Base-by-base conservation (phyloP, 2,797 vertebrate genomes). In the Trachurus trachurus region DNA sequence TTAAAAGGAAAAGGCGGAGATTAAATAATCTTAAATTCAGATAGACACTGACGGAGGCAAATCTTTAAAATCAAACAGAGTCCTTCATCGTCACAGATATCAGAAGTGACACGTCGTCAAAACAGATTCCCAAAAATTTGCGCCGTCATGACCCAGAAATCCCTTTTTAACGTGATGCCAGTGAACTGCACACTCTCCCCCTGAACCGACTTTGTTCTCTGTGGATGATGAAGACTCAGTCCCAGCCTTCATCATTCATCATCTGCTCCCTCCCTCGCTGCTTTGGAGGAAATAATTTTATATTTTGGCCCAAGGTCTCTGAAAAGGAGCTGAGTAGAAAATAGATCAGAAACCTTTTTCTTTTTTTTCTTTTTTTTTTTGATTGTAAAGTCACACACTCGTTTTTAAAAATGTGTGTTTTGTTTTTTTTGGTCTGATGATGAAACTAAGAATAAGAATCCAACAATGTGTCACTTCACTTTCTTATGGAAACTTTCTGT, bases 71-170 rank as follows among this genome's bases (percentile, higher is more conserved):
- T 26, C 26, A 26, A 26, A 26, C 26, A 34, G 31, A 34, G 31
- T 5, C 31, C 31, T 34, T 34, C 31, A 34, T 34, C 31, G 31
- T 34, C 31, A 34, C 31, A 34, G 31, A 34, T 6, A 34, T 6
- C 39, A 31, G 52, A 17, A 9, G 8, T 67, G 64, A 58, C 50
- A 31, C 52, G n/a, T 10, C n/a, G 21, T 50, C 1, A n/a, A 21
- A n/a, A 50, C 3, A n/a, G 10, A 22, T 54, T 21, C 15, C 16
- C 26, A 26, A 31, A 40, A 74, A 50, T 4, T 9, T 67, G 64
- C 53, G 63, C 26, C 22, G 21, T 42, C 17, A 34, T 66, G 34
- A 49, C 52, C 21, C n/a, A 64, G n/a, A 66, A 74, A 34, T 66
- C 56, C 3, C 39, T 26, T 34, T 34, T 31, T 40, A 21, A 44